Conservation (phyloP, 2,888 invertebrate species). For the Nephrotoma appendiculata region DNA sequence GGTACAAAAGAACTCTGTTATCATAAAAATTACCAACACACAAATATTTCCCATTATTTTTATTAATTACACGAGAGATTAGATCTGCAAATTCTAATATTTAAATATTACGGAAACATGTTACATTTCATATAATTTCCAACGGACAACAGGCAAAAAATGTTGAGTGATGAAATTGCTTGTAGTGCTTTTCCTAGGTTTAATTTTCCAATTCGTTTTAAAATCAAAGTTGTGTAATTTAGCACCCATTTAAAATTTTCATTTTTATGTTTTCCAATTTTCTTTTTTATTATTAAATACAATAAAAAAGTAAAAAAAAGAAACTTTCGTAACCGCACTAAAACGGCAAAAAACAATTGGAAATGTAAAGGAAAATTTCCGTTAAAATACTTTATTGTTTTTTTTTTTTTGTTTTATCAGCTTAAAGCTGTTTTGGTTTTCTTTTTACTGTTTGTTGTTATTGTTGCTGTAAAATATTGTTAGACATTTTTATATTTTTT, state of each 20-base stretch:
- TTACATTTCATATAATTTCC: too few relatives aligned
- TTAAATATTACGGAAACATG: too few relatives aligned
- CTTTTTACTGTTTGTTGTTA: background rate
- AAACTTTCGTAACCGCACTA: background rate
- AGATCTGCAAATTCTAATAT: too few relatives aligned
- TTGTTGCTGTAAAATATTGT: background rate
- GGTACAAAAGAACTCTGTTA: too few relatives aligned
- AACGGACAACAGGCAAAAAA: too few relatives aligned
- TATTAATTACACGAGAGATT: too few relatives aligned
- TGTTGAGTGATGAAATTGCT: background rate
- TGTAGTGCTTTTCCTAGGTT: background rate
- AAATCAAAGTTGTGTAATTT: background rate
- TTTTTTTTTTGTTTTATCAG: background rate
- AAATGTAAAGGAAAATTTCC: background rate
- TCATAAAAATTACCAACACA: too few relatives aligned
- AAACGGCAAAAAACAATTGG: background rate
- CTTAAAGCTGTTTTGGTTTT: background rate
- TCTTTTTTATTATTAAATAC: background rate
- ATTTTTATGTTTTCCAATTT: background rate
- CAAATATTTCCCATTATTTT: too few relatives aligned
- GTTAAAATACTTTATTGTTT: background rate
- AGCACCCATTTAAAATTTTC: background rate
- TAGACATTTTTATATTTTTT: background rate
- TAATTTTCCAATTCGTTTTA: background rate
- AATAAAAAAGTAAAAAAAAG: background rate